Base-by-base conservation (phyloP, 2,888 invertebrate genomes). In the Drosophila neotestacea region DNA sequence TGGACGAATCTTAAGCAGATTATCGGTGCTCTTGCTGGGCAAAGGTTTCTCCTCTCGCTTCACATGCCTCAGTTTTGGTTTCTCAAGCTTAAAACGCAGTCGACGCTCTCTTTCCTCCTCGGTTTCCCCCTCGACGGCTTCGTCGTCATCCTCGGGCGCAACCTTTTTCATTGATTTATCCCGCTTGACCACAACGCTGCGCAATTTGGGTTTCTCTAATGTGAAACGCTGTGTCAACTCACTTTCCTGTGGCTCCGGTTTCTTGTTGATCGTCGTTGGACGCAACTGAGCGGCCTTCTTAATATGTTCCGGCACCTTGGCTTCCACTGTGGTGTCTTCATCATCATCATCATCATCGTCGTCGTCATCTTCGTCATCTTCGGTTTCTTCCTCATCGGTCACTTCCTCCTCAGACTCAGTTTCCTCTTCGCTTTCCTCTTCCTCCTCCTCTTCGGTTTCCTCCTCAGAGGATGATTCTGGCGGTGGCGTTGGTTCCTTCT, bases 21-120 rank as follows among this genome's bases (percentile, higher is more conserved):
- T 90, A 47, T 92, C 92, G 41, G 83, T 87, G 75, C 92, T 92
- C 65, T 92, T 92, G 70, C 89, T 89, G 42, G 91, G 91, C 59
- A 92, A 76, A 4, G 91, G 90, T 60, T 92, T 92, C 73, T 92
- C 92, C 81, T 92, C 92, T 73, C 92, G 91, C 65, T 92, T 91
- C 9, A 92, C 92, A 66, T 92, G 92, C 55, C 92, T 83, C 62
- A 92, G 60, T 72, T 92, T 91, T 3, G 92, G 92, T 39, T 91
- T 92, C 61, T 92, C 92, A 50, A 92, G 68, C 74, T 92, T 92
- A 46, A 92, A 92, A 34, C 92, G 92, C 72, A 89, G 74, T 6
- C 90, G 87, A 38, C 84, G 86, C 66, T 92, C 92, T 22, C 90
- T 91, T 60, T 91, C 91, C 70, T 91, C 91, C 65, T 92, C 92